phyloP scores from a whole-genome alignment of 2,113 vertebrate species.

The Mobula birostris region DNA sequence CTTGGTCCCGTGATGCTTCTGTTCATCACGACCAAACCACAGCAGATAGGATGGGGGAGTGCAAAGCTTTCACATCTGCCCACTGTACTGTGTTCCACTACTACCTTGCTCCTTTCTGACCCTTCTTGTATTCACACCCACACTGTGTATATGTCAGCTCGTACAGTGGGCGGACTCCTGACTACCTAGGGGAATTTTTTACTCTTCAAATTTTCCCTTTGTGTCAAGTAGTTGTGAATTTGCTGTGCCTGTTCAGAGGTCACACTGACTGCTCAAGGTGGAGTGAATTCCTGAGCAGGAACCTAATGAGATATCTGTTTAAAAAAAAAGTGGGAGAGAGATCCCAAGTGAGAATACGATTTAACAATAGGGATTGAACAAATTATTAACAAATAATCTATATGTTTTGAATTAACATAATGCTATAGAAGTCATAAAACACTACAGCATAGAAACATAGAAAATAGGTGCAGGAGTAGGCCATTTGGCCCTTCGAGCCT shows the following conservation, averaged over 20 bases:
- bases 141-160: background rate
- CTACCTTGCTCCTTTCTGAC: background rate
- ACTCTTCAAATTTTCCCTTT: constrained; percentile 18
- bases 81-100: background rate
- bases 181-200: background rate
- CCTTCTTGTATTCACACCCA: background rate
- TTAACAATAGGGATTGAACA: background rate
- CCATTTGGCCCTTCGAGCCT: too few species aligned
- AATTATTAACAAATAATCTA: background rate
- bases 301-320: background rate
- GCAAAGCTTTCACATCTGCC: background rate
- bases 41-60: background rate
- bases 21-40: too few species aligned
- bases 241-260: background rate
- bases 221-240: background rate
- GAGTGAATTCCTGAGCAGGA: background rate
- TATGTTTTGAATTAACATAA: background rate
- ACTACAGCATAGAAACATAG: too few species aligned
- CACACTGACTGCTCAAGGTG: too few species aligned
- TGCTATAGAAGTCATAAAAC: too few species aligned
- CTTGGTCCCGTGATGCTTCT: too few species aligned
- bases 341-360: background rate
- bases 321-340: background rate
- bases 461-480: too few species aligned
- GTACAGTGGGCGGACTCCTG: background rate